These are phyloP conservation scores for Lepidocyrtoides sp. DNA, from an alignment of 2,888 invertebrate species.

Conservation along the genomic window DNA sequence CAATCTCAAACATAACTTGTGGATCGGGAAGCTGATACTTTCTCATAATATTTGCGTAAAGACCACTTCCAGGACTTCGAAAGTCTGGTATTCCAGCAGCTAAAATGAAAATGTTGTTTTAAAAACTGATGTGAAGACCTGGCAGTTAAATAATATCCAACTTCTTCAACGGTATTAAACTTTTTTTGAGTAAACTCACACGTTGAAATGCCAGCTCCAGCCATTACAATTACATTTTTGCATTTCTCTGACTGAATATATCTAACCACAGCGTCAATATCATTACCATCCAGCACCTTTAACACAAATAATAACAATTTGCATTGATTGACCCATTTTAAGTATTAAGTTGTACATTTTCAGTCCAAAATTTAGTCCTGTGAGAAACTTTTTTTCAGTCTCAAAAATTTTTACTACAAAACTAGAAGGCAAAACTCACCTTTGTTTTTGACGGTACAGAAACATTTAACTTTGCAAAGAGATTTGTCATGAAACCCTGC, in stretches of 20 bases:
- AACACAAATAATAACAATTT: conserved; percentile 10
- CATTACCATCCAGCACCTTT: conserved; percentile 90
- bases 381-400: too few species aligned
- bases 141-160: too few species aligned
- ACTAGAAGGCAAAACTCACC: too few species aligned
- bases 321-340: too few species aligned
- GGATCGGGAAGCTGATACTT: conserved; percentile 97
- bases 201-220: conserved; percentile 98
- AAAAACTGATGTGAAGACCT: too few species aligned
- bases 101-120: conserved; percentile 86
- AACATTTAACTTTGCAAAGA: conserved; percentile 80
- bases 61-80: conserved; percentile 95
- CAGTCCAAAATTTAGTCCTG: too few species aligned
- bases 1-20: conserved; percentile 96
- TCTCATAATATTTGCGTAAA: conserved; percentile 94
- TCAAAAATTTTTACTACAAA: too few species aligned
- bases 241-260: conserved; percentile 93
- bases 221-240: conserved; percentile 96
- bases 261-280: conserved; percentile 92
- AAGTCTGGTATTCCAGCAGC: conserved; percentile 99
- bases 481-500: conserved; percentile 77
- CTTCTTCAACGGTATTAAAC: neutral
- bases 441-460: conserved; percentile 73
- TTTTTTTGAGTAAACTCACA: conserved; percentile 88
- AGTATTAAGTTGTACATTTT: too few species aligned